Evolutionary conservation across 2,888 invertebrate species (phyloP).

Genomic region (Oithona nana): DNA sequence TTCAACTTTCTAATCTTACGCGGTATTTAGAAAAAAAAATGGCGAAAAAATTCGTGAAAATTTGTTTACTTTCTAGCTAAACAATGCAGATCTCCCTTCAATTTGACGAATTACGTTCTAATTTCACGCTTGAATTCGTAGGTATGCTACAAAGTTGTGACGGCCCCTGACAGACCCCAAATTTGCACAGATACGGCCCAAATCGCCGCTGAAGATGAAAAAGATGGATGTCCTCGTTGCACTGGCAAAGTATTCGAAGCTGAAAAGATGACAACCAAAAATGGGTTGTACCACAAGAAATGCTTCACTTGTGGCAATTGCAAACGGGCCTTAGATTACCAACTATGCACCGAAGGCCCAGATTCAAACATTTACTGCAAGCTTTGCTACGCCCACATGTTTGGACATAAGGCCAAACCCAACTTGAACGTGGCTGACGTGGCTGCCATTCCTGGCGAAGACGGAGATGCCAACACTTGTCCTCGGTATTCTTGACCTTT

Average conservation of each 20-base stretch:
- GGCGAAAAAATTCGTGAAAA: no score
- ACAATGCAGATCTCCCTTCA: no score
- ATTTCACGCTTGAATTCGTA: neutral
- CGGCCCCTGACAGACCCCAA: constrained; percentile 21
- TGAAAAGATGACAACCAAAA: constrained; percentile 14
- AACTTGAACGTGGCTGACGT: constrained; percentile 14
- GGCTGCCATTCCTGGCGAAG: neutral
- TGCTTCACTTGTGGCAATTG: constrained; percentile 82
- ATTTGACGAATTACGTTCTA: no score
- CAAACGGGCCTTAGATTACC: constrained; percentile 22
- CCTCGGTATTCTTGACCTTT: no score
- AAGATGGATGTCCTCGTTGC: constrained; percentile 67
- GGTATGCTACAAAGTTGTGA: constrained; percentile 15
- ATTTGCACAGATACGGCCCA: constrained; percentile 49
- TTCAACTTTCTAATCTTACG: no score
- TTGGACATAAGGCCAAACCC: constrained; percentile 16
- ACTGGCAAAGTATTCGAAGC: constrained; percentile 41
- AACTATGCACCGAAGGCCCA: constrained; percentile 8
- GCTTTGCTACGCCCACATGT: constrained; percentile 7
- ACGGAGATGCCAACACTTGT: neutral
- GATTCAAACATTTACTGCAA: constrained; percentile 15
- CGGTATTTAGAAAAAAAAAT: no score
- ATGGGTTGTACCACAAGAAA: constrained; percentile 54
- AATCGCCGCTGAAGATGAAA: constrained; percentile 41
- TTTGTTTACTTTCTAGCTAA: no score